Conservation (phyloP, 2,113 vertebrate genomes). For the Mus musculus region DNA sequence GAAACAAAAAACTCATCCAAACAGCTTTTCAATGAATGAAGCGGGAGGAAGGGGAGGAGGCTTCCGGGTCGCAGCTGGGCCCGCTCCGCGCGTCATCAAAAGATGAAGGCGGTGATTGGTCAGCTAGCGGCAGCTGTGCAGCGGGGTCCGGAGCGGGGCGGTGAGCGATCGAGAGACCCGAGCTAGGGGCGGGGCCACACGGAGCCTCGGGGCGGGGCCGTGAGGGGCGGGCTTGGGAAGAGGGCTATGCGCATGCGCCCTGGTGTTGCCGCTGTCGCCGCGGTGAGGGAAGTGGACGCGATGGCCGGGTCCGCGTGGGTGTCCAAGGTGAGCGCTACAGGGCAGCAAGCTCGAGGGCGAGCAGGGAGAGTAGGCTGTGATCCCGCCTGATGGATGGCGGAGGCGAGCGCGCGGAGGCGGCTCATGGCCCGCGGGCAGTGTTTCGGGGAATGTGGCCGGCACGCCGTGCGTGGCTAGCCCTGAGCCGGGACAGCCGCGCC, state of each 20-base stretch:
- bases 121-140: neutral
- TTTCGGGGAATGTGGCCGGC: accelerated
- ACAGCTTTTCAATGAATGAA: neutral
- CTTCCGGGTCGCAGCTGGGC: neutral
- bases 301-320: conserved; percentile 82
- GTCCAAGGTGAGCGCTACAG: conserved; percentile 77
- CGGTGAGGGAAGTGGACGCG: conserved; percentile 20
- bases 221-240: neutral
- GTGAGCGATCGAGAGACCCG: accelerated
- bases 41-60: accelerated
- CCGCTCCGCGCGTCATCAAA: accelerated
- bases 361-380: neutral
- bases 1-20: accelerated
- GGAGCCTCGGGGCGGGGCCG: neutral
- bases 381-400: neutral
- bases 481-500: neutral
- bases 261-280: neutral
- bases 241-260: conserved; percentile 24
- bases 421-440: neutral
- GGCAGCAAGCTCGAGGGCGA: neutral
- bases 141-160: neutral
- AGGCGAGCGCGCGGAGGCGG: neutral
- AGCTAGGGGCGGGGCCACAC: neutral
- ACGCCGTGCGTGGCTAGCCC: neutral
- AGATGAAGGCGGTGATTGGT: conserved; percentile 53